A percentile compares a stretch with the other conserved stretches of the same genome.
These are phyloP conservation scores for Perithous albicinctus DNA, from an alignment of 2,888 invertebrate species.

Conservation along the genomic window DNA sequence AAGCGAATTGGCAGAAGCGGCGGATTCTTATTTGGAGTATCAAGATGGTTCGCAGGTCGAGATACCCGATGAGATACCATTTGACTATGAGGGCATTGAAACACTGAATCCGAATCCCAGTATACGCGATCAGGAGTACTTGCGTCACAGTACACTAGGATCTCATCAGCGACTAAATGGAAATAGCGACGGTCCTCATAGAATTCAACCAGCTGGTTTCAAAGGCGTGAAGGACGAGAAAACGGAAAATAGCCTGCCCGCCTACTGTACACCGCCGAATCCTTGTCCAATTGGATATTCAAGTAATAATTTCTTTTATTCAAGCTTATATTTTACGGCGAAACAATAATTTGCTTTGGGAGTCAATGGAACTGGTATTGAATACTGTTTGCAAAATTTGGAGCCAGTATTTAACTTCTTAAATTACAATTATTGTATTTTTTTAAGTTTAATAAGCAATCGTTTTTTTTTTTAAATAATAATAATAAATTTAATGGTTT, in stretches of 20 bases:
- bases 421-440: no score
- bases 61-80: conserved; percentile 82
- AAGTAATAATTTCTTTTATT: conserved; percentile 86
- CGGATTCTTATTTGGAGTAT: conserved; percentile 89
- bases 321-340: background rate
- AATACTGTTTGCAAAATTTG: no score
- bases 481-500: no score
- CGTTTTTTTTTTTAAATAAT: no score
- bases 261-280: conserved; percentile 99
- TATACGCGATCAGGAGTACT: conserved; percentile 94
- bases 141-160: conserved; percentile 92
- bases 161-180: conserved; percentile 92
- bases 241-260: conserved; percentile 96
- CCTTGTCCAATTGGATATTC: conserved; percentile 98
- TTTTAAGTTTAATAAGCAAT: no score
- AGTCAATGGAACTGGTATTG: no score
- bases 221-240: conserved; percentile 92
- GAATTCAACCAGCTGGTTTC: conserved; percentile 82
- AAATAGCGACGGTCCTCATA: conserved; percentile 76
- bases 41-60: conserved; percentile 85
- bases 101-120: conserved; percentile 91
- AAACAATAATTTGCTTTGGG: no score
- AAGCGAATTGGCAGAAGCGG: conserved; percentile 89
- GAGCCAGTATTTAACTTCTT: no score
- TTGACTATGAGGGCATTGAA: conserved; percentile 91